Evolutionary conservation across 2,113 vertebrate species (phyloP).

Genomic region (Mobula birostris): DNA sequence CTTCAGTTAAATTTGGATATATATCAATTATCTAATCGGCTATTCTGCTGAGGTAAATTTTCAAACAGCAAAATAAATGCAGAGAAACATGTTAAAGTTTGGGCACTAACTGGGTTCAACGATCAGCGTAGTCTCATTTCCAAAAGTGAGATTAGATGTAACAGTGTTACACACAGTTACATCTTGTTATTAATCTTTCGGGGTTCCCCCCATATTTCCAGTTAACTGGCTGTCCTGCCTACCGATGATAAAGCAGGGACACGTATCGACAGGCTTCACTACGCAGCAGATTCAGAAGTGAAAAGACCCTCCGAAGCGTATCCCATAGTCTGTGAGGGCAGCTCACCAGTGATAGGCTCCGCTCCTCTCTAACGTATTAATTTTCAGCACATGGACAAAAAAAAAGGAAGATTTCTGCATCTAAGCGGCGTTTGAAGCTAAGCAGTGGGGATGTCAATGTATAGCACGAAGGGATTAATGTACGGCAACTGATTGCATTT

Average conservation of each 20-base stretch:
- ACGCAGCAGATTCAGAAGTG: no score
- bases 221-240: background rate
- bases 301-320: no score
- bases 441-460: no score
- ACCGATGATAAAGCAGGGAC: background rate
- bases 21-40: no score
- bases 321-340: no score
- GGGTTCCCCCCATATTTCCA: background rate
- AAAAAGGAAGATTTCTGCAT: no score
- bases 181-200: background rate
- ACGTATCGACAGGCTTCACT: background rate
- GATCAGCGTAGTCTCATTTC: background rate
- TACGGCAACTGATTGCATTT: background rate
- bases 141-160: background rate
- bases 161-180: background rate
- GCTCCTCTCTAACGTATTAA: no score
- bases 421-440: no score
- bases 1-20: no score
- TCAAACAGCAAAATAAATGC: background rate
- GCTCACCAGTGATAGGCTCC: no score
- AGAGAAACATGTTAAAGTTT: background rate
- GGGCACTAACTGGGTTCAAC: background rate
- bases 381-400: no score
- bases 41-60: no score
- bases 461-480: background rate